Evolutionary conservation across 2,888 invertebrate species (phyloP).

Genomic region (Poecilobothrus nobilitatus): DNA sequence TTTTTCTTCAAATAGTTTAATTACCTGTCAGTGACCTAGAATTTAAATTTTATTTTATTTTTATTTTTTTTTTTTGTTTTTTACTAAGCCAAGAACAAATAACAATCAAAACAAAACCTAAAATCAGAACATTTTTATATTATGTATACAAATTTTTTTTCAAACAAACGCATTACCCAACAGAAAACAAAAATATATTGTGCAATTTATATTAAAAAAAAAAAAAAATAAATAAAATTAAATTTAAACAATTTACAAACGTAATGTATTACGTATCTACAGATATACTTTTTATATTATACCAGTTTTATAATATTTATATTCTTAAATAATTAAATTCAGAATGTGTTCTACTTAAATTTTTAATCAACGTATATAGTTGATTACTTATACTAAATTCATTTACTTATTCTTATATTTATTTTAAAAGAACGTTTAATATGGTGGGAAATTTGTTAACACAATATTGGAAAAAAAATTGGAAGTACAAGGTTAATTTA

Average conservation of each 20-base stretch:
- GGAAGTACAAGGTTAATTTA: too few species aligned
- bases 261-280: too few species aligned
- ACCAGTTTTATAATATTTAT: not conserved
- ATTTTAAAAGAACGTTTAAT: too few species aligned
- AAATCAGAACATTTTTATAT: not conserved
- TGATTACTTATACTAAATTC: too few species aligned
- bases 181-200: not conserved
- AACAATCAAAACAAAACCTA: too few species aligned
- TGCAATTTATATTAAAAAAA: not conserved
- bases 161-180: not conserved
- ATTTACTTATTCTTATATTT: too few species aligned
- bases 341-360: not conserved
- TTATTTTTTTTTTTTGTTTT: not conserved
- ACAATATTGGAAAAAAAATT: too few species aligned
- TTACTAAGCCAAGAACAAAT: too few species aligned
- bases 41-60: not conserved
- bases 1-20: not conserved
- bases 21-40: not conserved
- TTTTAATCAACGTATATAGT: too few species aligned
- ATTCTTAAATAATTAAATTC: slow-evolving; percentile 3
- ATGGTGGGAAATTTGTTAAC: too few species aligned
- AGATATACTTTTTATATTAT: not conserved
- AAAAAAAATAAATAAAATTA: too few species aligned
- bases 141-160: not conserved
- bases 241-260: too few species aligned